Evolutionary conservation across 1,140 invertebrate genomes (phyloP), one percentile per base, ranked within the genome.

Genomic region (Drosophila neocordata): DNA sequence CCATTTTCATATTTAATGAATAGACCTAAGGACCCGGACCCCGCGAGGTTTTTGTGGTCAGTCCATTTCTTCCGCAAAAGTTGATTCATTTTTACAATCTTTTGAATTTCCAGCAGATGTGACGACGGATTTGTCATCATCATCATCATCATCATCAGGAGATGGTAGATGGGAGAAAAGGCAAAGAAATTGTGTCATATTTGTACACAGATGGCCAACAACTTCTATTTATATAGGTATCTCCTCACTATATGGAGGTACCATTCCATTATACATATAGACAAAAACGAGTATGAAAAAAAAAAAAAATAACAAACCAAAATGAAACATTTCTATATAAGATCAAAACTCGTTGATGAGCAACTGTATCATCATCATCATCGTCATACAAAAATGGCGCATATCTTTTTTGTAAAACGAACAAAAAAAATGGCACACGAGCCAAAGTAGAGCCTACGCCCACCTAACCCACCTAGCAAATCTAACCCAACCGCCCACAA

Each of bases 301-400:
- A 7, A 31, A 7, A 31, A 31, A 31, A 31, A 31, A 61, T 61
- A 15, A 8, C 8, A 61, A n/a, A 38, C 27, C 41, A 63, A 60
- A 55, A 73, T 58, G 62, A 75, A 62, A 68, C 62, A 78, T 71
- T 70, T 69, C 76, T 63, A 79, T 88, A 69, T 22, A 66, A 82
- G 78, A 80, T 77, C 58, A 79, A 74, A 82, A 77, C 70, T 44
- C 81, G 81, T 80, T 78, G 70, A 82, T 69, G 73, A 65, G 73
- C 66, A 77, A 69, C 72, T 77, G 59, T 77, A 75, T 69, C 66
- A 74, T 57, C 73, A 53, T 77, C 68, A 63, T 69, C 61, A 73
- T 63, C 68, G 2, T 11, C 18, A 22, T 9, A 55, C 11, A 55
- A 55, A 15, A 41, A 15, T 48, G 41, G 37, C 37, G 13, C 37